phyloP scores from a whole-genome alignment of 2,888 invertebrate genomes.

The Diaphora mendica region DNA sequence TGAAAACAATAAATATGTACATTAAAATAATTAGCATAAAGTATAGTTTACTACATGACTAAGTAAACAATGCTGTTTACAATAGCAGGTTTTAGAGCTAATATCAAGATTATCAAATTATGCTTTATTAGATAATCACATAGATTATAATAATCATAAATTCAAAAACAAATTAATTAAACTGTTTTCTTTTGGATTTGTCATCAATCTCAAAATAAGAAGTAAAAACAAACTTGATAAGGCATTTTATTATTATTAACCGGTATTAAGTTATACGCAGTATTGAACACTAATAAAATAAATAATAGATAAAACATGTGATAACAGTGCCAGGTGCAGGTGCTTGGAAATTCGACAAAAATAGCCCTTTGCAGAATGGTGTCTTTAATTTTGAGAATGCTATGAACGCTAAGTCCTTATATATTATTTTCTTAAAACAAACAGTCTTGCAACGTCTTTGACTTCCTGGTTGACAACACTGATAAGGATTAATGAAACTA shows the following conservation, averaged over 20 bases:
- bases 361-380: not conserved
- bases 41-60: not conserved
- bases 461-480: too few relatives aligned
- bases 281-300: not conserved
- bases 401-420: too few relatives aligned
- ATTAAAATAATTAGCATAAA: not conserved
- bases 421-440: too few relatives aligned
- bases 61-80: not conserved
- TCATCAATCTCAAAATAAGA: not conserved
- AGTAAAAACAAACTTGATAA: not conserved
- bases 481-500: too few relatives aligned
- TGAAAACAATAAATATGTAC: not conserved
- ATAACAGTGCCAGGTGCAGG: not conserved
- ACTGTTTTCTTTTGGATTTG: not conserved
- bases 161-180: not conserved
- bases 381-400: not conserved
- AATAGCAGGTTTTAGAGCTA: not conserved
- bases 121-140: not conserved
- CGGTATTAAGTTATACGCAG: not conserved
- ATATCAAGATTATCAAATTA: not conserved
- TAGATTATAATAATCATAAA: not conserved
- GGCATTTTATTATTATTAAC: not conserved
- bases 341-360: not conserved
- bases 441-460: too few relatives aligned
- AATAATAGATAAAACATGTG: not conserved